phyloP scores from a whole-genome alignment of 1,140 invertebrate species.

The Zophobas morio region DNA sequence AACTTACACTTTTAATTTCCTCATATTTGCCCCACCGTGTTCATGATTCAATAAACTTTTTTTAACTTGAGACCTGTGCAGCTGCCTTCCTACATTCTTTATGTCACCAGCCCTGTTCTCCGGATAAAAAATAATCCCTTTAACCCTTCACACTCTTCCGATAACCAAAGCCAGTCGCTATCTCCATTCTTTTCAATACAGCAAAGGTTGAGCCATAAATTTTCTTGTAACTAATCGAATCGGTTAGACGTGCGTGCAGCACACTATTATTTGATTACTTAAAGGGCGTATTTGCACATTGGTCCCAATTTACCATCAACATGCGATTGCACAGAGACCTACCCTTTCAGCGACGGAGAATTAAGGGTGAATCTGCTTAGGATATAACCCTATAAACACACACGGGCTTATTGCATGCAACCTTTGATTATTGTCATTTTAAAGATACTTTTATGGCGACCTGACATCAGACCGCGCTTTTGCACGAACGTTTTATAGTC shows the following conservation, averaged over 20 bases:
- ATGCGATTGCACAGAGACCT: conserved; percentile 10
- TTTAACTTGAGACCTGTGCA: too few species aligned
- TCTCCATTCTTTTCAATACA: conserved; percentile 3
- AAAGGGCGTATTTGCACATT: conserved; percentile 39
- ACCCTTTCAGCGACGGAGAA: conserved; percentile 5
- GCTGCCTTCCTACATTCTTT: too few species aligned
- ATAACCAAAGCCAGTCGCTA: conserved; percentile 7
- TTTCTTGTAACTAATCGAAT: conserved; percentile 13
- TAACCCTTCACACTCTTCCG: conserved; percentile 7
- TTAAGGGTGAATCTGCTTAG: neutral
- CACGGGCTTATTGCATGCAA: neutral
- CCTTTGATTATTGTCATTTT: conserved; percentile 11
- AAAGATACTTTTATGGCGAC: neutral
- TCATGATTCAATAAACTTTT: too few species aligned
- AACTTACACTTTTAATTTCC: too few species aligned
- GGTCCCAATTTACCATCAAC: conserved; percentile 10
- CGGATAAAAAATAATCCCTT: too few species aligned
- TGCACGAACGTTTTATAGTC: neutral
- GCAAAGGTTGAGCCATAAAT: conserved; percentile 11
- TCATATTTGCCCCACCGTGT: too few species aligned
- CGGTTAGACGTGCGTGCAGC: conserved; percentile 26
- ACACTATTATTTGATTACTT: conserved; percentile 36
- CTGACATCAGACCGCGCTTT: neutral
- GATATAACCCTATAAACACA: conserved; percentile 15
- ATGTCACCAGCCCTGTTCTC: too few species aligned